phyloP scores from a whole-genome alignment of 1,140 invertebrate species.

The Sitobion miscanthi region DNA sequence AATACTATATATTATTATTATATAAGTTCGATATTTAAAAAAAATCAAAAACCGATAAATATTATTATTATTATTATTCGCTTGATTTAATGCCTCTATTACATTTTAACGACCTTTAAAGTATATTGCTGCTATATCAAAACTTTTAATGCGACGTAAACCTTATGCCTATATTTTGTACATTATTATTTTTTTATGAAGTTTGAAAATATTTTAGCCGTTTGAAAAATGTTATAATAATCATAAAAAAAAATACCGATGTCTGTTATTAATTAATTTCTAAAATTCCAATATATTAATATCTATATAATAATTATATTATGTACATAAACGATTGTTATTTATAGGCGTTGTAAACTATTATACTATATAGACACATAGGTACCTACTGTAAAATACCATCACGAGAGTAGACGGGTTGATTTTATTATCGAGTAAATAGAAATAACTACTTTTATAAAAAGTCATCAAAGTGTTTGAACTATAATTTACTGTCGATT shows the following conservation, averaged over 20 bases:
- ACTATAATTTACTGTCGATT: not conserved
- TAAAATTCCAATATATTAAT: not conserved
- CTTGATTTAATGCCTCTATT: not conserved
- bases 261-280: not conserved
- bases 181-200: not conserved
- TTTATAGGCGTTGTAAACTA: not conserved
- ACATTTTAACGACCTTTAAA: not conserved
- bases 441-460: not conserved
- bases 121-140: not conserved
- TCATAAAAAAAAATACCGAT: not conserved
- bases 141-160: not conserved
- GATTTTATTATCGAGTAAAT: not conserved
- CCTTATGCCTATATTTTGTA: too few relatives aligned
- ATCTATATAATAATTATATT: not conserved
- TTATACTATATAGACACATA: too few relatives aligned
- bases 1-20: not conserved
- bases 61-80: not conserved
- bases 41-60: not conserved
- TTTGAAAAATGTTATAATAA: not conserved
- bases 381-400: not conserved
- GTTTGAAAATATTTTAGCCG: not conserved
- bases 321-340: not conserved
- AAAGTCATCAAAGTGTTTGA: constrained; percentile 35
- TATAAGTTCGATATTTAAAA: not conserved
- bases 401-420: not conserved